phyloP scores from a whole-genome alignment of 2,888 invertebrate genomes.

The Clunio marinus region DNA sequence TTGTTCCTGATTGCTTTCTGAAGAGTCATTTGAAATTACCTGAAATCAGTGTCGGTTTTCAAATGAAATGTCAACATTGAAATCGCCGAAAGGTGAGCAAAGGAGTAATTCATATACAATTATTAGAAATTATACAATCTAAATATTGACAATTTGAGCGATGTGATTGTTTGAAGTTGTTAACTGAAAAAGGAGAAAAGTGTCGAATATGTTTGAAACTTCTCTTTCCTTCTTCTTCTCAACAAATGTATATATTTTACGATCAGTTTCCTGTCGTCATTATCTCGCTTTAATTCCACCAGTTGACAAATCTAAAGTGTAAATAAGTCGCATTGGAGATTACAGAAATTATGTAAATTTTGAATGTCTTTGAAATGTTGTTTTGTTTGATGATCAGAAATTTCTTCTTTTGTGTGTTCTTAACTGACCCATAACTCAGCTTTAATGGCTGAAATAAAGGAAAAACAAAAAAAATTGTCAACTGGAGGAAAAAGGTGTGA shows the following conservation, averaged over 20 bases:
- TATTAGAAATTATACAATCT: neutral
- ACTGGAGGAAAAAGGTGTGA: slow-evolving; percentile 23
- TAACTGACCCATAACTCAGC: neutral
- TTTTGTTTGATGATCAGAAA: slow-evolving; percentile 14
- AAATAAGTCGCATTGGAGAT: slow-evolving; percentile 15
- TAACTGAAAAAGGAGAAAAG: neutral
- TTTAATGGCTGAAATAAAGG: slow-evolving; percentile 21
- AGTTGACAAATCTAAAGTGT: slow-evolving; percentile 18
- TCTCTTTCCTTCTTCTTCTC: neutral
- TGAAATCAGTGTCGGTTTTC: neutral
- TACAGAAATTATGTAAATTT: slow-evolving; percentile 20
- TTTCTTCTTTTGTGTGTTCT: neutral
- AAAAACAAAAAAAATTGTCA: slow-evolving; percentile 2
- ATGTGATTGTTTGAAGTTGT: neutral
- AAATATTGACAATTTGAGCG: neutral
- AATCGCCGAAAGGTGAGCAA: neutral
- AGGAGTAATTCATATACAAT: slow-evolving; percentile 2
- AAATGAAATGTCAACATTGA: neutral
- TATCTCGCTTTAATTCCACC: slow-evolving; percentile 19
- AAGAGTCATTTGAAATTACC: neutral
- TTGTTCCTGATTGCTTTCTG: neutral
- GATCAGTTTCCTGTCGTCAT: slow-evolving; percentile 17
- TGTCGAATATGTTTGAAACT: neutral
- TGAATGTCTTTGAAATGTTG: slow-evolving; percentile 7
- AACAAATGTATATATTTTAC: slow-evolving; percentile 6